These are phyloP conservation scores for Diachasmimorpha longicaudata DNA, from an alignment of 1,140 invertebrate species.

Conservation along the genomic window DNA sequence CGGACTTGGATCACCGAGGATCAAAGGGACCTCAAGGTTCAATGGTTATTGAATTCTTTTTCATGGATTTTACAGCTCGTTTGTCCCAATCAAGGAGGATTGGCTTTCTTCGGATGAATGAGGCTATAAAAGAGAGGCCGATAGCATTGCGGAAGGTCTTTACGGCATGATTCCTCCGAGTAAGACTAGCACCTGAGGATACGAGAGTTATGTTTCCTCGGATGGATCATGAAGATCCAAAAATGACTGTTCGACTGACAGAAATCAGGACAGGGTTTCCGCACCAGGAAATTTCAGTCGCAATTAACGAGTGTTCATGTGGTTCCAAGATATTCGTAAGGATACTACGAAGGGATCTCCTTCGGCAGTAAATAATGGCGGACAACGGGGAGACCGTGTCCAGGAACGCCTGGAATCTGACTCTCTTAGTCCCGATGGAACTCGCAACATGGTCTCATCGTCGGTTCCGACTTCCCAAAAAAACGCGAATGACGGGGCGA, in stretches of 20 bases:
- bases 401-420: not conserved
- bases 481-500: not conserved
- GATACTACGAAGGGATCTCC: not conserved
- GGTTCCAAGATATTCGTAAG: not conserved
- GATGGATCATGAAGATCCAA: not conserved
- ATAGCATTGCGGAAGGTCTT: slow-evolving; percentile 23
- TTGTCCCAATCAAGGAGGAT: slow-evolving; percentile 26
- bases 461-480: not conserved
- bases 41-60: not conserved
- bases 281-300: too few species aligned
- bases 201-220: too few species aligned
- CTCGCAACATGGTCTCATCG: not conserved
- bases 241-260: too few species aligned
- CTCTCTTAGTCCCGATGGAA: not conserved
- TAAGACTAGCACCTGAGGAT: not conserved
- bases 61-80: slow-evolving; percentile 14
- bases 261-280: too few species aligned
- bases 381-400: not conserved
- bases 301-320: too few species aligned
- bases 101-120: slow-evolving; percentile 33
- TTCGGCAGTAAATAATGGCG: not conserved
- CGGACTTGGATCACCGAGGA: too few species aligned
- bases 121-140: slow-evolving; percentile 42
- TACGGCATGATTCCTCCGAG: not conserved
- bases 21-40: not conserved